Evolutionary conservation across 2,797 vertebrate species (phyloP).

Genomic region (Sebastes vulpes): DNA sequence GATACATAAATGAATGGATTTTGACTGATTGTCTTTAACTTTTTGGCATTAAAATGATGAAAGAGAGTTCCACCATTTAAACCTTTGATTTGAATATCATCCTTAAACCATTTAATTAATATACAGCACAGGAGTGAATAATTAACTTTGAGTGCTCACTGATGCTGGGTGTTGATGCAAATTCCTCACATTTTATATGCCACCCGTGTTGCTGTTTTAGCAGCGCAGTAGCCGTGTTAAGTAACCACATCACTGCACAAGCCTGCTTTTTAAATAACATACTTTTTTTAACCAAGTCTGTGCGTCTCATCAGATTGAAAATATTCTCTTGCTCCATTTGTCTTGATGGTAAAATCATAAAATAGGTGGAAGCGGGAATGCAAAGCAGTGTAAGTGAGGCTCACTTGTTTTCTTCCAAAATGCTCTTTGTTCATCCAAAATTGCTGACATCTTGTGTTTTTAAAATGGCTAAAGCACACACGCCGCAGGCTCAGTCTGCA

Average conservation of each 20-base stretch:
- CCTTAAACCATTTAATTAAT: slow-evolving; percentile 10
- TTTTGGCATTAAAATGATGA: no score
- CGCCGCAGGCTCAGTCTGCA: slow-evolving; percentile 39
- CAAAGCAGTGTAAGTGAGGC: neutral
- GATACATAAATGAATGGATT: no score
- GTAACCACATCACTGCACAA: neutral
- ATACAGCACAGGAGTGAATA: slow-evolving; percentile 22
- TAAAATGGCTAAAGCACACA: slow-evolving; percentile 24
- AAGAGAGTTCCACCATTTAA: neutral
- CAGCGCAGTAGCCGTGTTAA: neutral
- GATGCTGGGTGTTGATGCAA: neutral
- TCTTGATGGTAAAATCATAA: neutral
- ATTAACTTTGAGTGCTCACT: slow-evolving; percentile 24
- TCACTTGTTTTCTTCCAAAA: neutral
- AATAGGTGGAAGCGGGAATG: neutral
- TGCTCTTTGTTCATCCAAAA: slow-evolving; percentile 13
- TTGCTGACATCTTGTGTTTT: slow-evolving; percentile 46
- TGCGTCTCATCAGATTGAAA: neutral
- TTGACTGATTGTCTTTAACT: neutral
- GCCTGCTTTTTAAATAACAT: neutral
- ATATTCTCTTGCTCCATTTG: neutral
- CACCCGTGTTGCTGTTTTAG: neutral
- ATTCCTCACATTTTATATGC: slow-evolving; percentile 34
- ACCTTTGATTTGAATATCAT: neutral
- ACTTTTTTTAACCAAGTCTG: neutral